Percentiles rank a stretch among this genome's conserved stretches.
These are phyloP conservation scores for Ornithoptera alexandrae DNA, from an alignment of 2,888 invertebrate genomes.

Conservation along the genomic window DNA sequence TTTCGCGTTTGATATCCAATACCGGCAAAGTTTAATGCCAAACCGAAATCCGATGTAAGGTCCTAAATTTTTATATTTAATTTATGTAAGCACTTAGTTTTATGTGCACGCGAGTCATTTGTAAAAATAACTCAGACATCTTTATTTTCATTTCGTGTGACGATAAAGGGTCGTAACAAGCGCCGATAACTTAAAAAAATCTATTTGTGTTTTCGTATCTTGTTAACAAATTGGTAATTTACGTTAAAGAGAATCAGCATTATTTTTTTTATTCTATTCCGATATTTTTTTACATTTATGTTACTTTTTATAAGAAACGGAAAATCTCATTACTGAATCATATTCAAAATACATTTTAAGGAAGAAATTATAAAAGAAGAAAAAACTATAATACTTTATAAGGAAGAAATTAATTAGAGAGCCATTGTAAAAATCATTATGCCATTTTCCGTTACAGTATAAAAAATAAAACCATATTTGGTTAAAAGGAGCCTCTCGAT, in stretches of 20 bases:
- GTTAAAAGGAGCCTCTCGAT: too few relatives aligned
- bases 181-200: not conserved
- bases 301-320: not conserved
- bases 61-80: constrained; percentile 25
- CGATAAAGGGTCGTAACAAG: constrained; percentile 14
- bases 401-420: too few relatives aligned
- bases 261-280: not conserved
- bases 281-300: not conserved
- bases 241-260: constrained; percentile 1
- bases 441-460: too few relatives aligned
- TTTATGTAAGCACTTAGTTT: constrained; percentile 25
- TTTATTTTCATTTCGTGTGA: constrained; percentile 21
- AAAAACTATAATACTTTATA: too few relatives aligned
- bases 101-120: constrained; percentile 17
- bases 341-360: too few relatives aligned
- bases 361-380: too few relatives aligned
- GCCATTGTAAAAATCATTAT: too few relatives aligned
- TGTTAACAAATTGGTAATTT: constrained; percentile 3
- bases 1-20: constrained; percentile 40
- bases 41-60: constrained; percentile 19
- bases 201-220: not conserved
- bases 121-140: constrained; percentile 23
- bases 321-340: too few relatives aligned
- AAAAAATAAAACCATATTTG: too few relatives aligned
- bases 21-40: constrained; percentile 25